Evolutionary conservation across 2,888 invertebrate species (phyloP).

Genomic region (Zaprionus obscuricornis): DNA sequence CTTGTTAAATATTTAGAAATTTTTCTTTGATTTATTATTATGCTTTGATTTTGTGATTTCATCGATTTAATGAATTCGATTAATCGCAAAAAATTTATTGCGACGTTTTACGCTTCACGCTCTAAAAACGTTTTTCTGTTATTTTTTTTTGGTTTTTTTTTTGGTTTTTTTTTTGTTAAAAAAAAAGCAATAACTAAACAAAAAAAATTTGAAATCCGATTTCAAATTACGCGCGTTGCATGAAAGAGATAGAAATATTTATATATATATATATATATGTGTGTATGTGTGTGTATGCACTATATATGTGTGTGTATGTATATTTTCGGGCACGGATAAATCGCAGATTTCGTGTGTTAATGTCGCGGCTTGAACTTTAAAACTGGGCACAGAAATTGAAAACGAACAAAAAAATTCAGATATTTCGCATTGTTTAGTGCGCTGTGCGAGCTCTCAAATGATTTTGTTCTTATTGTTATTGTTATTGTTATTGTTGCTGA

Average conservation of each 20-base stretch:
- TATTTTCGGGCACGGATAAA: slow-evolving; percentile 51
- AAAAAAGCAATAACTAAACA: slow-evolving; percentile 32
- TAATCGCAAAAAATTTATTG: too few relatives aligned
- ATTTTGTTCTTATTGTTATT: not conserved
- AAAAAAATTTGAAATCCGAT: slow-evolving; percentile 12
- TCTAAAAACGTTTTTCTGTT: slow-evolving; percentile 8
- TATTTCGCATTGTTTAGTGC: slow-evolving; percentile 71
- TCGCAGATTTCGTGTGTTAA: slow-evolving; percentile 72
- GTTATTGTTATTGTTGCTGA: slow-evolving; percentile 3
- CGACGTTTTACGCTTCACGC: too few relatives aligned
- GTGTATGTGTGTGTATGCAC: not conserved
- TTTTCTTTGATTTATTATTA: too few relatives aligned
- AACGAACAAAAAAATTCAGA: slow-evolving; percentile 61
- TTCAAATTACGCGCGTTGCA: slow-evolving; percentile 12
- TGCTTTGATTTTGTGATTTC: too few relatives aligned
- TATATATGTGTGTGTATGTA: not conserved
- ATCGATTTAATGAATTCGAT: too few relatives aligned
- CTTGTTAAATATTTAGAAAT: too few relatives aligned
- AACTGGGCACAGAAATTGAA: slow-evolving; percentile 66
- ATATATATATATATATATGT: not conserved
- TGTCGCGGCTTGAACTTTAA: slow-evolving; percentile 78
- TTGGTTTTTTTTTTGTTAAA: slow-evolving; percentile 27
- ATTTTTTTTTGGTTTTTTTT: not conserved
- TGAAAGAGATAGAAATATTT: not conserved
- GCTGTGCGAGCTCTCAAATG: slow-evolving; percentile 47